Conservation (phyloP, 2,888 invertebrate genomes). For the Yponomeuta sedellus region DNA sequence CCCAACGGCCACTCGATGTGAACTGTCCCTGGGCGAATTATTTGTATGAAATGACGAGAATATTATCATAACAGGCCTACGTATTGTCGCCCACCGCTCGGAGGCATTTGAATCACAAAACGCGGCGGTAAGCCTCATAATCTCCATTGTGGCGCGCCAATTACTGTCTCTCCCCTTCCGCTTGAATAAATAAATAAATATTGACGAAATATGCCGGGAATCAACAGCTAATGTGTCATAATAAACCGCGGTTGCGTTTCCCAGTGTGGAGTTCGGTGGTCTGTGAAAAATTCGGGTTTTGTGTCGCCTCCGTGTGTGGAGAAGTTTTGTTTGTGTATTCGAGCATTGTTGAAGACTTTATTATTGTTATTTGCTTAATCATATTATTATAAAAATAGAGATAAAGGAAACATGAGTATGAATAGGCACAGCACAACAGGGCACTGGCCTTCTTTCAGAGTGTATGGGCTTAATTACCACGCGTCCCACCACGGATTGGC, state of each 20-base stretch:
- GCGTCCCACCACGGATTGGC: no score
- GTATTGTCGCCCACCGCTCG: conserved; percentile 61
- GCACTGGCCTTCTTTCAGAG: no score
- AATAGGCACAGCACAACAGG: no score
- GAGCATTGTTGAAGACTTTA: no score
- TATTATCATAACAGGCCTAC: conserved; percentile 70
- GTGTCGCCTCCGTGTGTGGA: neutral
- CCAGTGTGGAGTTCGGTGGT: neutral
- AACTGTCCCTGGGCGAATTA: conserved; percentile 50
- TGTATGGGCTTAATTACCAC: no score
- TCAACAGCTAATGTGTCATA: conserved; percentile 1
- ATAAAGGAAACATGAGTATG: no score
- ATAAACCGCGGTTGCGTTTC: neutral
- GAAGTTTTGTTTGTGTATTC: neutral
- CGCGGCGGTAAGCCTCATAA: conserved; percentile 63
- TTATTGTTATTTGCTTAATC: no score
- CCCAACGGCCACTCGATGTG: conserved; percentile 35
- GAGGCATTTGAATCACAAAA: conserved; percentile 71
- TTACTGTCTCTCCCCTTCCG: conserved; percentile 72
- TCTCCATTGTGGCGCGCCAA: conserved; percentile 72
- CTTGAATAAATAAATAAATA: conserved; percentile 63
- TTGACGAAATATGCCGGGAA: conserved; percentile 37
- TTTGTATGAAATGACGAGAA: conserved; percentile 52
- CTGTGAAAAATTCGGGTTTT: neutral
- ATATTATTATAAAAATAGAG: no score